Conservation (phyloP, 1,140 invertebrate species). For the Drosophila truncata region DNA sequence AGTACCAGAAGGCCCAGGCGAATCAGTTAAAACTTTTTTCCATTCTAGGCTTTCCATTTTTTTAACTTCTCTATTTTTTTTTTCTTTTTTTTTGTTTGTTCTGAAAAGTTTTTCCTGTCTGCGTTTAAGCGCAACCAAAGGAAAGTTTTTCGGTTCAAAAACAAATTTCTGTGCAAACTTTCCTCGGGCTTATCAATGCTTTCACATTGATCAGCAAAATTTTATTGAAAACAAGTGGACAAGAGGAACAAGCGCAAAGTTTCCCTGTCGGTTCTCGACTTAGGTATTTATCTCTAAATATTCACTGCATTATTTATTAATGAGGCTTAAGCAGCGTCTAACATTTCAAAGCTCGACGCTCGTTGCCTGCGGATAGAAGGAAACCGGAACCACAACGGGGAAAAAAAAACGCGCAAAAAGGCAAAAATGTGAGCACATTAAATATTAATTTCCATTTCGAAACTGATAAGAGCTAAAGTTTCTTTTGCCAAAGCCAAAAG, state of each 20-base stretch:
- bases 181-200: constrained; percentile 73
- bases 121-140: constrained; percentile 73
- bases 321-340: constrained; percentile 81
- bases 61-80: not conserved
- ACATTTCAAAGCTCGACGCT: constrained; percentile 64
- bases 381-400: constrained; percentile 33
- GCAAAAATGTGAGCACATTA: constrained; percentile 76
- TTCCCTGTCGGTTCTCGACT: constrained; percentile 10
- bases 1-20: constrained; percentile 29
- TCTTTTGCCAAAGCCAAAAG: constrained; percentile 48
- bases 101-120: constrained; percentile 78
- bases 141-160: constrained; percentile 51
- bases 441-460: constrained; percentile 82
- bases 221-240: constrained; percentile 47
- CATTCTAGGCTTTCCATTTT: not conserved
- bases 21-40: constrained; percentile 78
- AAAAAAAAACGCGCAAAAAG: constrained; percentile 24
- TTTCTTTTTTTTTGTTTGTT: not conserved
- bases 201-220: constrained; percentile 51
- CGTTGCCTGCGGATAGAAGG: constrained; percentile 32
- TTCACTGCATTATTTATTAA: constrained; percentile 79
- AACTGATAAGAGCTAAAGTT: constrained; percentile 73
- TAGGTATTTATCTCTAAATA: constrained; percentile 47
- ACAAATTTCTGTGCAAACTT: constrained; percentile 67
- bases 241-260: constrained; percentile 11